Evolutionary conservation across 92 coral and sea anemone genomes (phyloP).

Genomic region (Chrysogorgia sp.): DNA sequence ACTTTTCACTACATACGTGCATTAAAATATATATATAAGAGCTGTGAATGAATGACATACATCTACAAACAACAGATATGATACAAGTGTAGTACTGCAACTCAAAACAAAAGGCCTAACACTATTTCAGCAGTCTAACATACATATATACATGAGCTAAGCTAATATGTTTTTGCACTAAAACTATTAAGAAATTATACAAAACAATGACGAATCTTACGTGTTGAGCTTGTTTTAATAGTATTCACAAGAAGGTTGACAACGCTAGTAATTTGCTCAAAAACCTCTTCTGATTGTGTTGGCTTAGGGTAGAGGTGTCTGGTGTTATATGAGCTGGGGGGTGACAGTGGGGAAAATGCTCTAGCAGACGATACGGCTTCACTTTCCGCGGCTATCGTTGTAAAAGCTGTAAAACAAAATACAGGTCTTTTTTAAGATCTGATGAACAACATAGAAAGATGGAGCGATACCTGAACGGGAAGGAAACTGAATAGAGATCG

Average conservation of each 20-base stretch:
- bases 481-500: too few relatives aligned
- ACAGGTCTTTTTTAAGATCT: background rate
- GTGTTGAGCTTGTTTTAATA: conserved; percentile 75
- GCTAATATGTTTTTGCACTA: too few relatives aligned
- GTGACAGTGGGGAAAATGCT: conserved; percentile 41
- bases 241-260: conserved; percentile 75
- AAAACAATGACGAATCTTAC: conserved; percentile 55
- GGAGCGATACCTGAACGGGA: too few relatives aligned
- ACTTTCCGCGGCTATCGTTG: conserved; percentile 50
- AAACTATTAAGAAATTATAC: too few relatives aligned
- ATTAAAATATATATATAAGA: too few relatives aligned
- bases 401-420: conserved; percentile 52
- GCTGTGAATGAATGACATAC: too few relatives aligned
- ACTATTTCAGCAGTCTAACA: too few relatives aligned
- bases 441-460: background rate
- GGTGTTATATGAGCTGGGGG: conserved; percentile 37
- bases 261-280: conserved; percentile 74
- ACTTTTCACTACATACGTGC: too few relatives aligned
- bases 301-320: conserved; percentile 69
- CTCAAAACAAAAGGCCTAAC: too few relatives aligned
- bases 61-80: too few relatives aligned
- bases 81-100: too few relatives aligned
- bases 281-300: conserved; percentile 23
- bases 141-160: too few relatives aligned
- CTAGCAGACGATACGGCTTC: conserved; percentile 39